Base-by-base conservation (phyloP, 2,888 invertebrate genomes). In the Patella caerulea region DNA sequence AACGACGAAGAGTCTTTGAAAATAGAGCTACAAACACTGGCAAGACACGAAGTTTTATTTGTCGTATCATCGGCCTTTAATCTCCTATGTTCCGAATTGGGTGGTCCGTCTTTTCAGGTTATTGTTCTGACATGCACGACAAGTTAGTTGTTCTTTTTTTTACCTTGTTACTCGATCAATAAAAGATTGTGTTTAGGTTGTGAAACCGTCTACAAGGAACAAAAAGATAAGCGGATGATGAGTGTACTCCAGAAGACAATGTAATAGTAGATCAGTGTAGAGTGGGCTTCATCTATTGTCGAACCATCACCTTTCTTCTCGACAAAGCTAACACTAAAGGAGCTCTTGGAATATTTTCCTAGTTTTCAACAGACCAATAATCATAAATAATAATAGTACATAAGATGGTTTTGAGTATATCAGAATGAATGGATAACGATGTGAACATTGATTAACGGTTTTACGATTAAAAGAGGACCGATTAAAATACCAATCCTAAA, bases 31-130 rank as follows among this genome's bases (percentile, higher is more conserved):
- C 19, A 65, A 65, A 65, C 24, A 65, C 19, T 24, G 65, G 19
- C 11, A 65, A 65, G 65, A 65, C 65, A 65, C 65, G 65, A 24
- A 65, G 65, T 65, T 65, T 65, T 65, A 65, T 65, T 65, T 65
- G 65, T 65, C 65, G 24, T 24, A 65, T 24, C 65, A 65, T 19
- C 24, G 65, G 12, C 65, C 65, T 65, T 65, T 65, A 65, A 65
- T 65, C 65, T 65, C 19, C 19, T 24, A 24, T 65, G 65, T 65
- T 24, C 65, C 24, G 19, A 24, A 24, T 24, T 24, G 65, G 65
- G 65, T 65, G 65, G 65, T 65, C 65, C 24, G 19, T 24, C 24
- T 24, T 65, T 65, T 19, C 24, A 19, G 24, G 24, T 65, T 65
- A 65, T 65, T 65, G 65, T 65, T 65, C 65, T 65, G 24, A 65